Evolutionary conservation across 2,113 vertebrate species (phyloP).

Genomic region (Heterotilapia buettikoferi): DNA sequence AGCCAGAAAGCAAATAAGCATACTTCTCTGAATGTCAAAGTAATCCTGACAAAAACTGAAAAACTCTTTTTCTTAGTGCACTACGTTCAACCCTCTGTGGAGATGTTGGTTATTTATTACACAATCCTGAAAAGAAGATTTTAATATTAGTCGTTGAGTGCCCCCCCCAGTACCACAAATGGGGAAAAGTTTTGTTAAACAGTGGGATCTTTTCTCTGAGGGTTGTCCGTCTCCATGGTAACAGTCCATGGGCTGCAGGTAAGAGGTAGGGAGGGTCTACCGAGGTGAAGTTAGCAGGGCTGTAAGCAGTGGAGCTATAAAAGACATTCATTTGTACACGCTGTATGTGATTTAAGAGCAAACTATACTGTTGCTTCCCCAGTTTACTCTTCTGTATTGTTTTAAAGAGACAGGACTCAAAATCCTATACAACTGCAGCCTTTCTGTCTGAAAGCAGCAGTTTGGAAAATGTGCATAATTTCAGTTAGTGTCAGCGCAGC

Average conservation of each 20-base stretch:
- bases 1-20: not conserved
- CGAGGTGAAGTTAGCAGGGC: slow-evolving; percentile 59
- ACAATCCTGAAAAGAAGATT: not conserved
- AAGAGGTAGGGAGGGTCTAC: slow-evolving; percentile 48
- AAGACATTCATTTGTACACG: slow-evolving; percentile 11
- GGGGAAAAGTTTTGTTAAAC: slow-evolving; percentile 13
- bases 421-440: not conserved
- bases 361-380: not conserved
- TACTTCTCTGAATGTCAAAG: not conserved
- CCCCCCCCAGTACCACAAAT: not conserved
- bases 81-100: slow-evolving; percentile 54
- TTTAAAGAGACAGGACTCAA: not conserved
- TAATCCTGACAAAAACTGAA: not conserved
- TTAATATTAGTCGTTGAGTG: not conserved
- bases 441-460: not conserved
- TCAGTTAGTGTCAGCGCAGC: not conserved
- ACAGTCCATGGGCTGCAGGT: slow-evolving; percentile 73
- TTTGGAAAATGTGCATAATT: not conserved
- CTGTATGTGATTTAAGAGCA: not conserved
- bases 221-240: slow-evolving; percentile 83
- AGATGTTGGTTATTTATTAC: not conserved
- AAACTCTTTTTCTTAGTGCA: not conserved
- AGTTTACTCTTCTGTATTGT: not conserved
- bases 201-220: slow-evolving; percentile 41
- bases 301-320: slow-evolving; percentile 52